Evolutionary conservation across 2,113 vertebrate genomes (phyloP).

Genomic region (Daphoenositta chrysoptera): DNA sequence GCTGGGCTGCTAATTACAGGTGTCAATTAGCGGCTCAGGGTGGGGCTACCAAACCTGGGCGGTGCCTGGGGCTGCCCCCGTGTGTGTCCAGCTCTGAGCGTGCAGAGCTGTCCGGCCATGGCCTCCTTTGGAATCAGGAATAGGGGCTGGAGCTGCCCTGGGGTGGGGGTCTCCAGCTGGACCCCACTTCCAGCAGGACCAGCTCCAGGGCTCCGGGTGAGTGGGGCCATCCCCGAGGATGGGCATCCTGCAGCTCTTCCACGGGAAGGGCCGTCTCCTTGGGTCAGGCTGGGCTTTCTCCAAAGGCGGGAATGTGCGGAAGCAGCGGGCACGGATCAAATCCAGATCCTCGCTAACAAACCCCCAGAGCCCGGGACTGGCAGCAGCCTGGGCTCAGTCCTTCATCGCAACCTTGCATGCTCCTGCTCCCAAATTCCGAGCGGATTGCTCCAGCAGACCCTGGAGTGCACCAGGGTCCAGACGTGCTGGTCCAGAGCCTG

Average conservation of each 20-base stretch:
- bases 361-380: accelerated
- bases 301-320: background rate
- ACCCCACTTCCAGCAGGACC: background rate
- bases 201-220: background rate
- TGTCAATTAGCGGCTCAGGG: background rate
- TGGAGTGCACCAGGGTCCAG: background rate
- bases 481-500: background rate
- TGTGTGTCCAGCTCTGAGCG: accelerated
- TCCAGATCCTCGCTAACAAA: accelerated
- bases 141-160: background rate
- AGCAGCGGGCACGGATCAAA: background rate
- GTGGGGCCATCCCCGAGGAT: accelerated
- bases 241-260: background rate
- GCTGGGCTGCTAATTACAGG: background rate
- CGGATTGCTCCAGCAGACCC: background rate
- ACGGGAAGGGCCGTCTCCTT: accelerated
- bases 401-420: background rate
- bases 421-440: background rate
- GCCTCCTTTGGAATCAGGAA: background rate
- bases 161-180: background rate
- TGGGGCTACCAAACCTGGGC: accelerated
- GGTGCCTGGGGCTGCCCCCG: accelerated
- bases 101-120: accelerated
- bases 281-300: background rate
- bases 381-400: background rate